Evolutionary conservation across 2,888 invertebrate genomes (phyloP).

Genomic region (Luffia ferchaultella): DNA sequence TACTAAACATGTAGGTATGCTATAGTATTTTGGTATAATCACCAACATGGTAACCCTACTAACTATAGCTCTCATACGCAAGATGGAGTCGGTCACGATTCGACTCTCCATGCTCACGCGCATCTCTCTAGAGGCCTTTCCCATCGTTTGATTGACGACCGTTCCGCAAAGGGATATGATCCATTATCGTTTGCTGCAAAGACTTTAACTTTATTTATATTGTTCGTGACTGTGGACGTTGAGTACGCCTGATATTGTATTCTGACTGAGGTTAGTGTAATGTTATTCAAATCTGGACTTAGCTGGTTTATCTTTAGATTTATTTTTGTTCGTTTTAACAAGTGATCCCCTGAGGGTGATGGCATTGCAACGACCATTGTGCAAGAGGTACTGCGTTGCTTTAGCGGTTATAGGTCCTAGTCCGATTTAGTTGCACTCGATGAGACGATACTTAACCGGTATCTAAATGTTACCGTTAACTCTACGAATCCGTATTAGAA

Average conservation of each 20-base stretch:
- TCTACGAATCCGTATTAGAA: not conserved
- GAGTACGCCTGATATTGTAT: slow-evolving; percentile 4
- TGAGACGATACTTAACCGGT: not conserved
- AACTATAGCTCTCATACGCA: not conserved
- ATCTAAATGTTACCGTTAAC: not conserved
- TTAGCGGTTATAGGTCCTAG: not conserved
- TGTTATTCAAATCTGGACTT: not conserved
- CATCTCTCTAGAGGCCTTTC: slow-evolving; percentile 24
- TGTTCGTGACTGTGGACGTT: slow-evolving; percentile 43
- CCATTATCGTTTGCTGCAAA: slow-evolving; percentile 19
- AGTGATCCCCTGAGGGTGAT: slow-evolving; percentile 15
- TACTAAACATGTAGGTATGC: no score
- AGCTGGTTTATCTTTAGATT: slow-evolving; percentile 9
- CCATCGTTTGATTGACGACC: slow-evolving; percentile 19
- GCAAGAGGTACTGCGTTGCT: slow-evolving; percentile 18
- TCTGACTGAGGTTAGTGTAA: slow-evolving; percentile 2
- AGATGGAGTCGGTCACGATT: slow-evolving; percentile 12
- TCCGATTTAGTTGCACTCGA: not conserved
- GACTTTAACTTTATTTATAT: slow-evolving; percentile 51
- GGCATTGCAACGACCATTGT: slow-evolving; percentile 27
- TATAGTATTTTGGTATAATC: no score
- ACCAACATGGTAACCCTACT: not conserved
- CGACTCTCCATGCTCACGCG: slow-evolving; percentile 44
- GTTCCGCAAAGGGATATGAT: slow-evolving; percentile 18
- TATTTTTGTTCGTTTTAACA: slow-evolving; percentile 8